Evolutionary conservation across 2,888 invertebrate genomes (phyloP), one percentile per base, ranked within the genome.

Genomic region (Julus scandinavius): DNA sequence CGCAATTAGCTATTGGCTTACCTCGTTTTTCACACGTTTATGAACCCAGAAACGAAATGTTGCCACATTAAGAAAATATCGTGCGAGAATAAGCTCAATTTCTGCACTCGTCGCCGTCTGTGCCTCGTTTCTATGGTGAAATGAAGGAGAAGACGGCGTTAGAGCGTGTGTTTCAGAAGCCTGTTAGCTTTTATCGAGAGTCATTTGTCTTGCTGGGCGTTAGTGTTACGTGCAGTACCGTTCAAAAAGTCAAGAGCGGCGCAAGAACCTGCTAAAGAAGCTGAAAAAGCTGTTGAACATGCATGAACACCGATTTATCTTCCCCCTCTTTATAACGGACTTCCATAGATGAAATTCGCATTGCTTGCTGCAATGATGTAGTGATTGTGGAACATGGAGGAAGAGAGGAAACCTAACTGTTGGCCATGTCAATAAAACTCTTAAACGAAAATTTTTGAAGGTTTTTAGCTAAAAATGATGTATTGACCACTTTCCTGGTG

Each of bases 21-120:
- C 63, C 63, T 63, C 63, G 63, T 63, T 63, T 63, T 63, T 63
- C 63, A 63, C 63, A 63, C 63, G 63, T 63, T 63, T 63, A 63
- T 63, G 63, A 63, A 20, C 20, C 63, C 63, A 3, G 63, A 63
- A 20, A 63, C 63, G 63, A 63, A 63, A 63, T 63, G 63, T 63
- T 63, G 63, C 20, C 63, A 63, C 63, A 63, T 63, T 63, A 20
- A 20, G 63, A 63, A n/a, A 63, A 63, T 63, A 63, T 20, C 63
- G 63, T 9, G 63, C 63, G 20, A 63, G 20, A 63, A 63, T 63
- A 63, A 63, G 63, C 63, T 63, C 63, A 20, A 20, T 63, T 63
- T 63, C 58, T 4, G 15, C 17, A 11, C 17, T 58, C 58, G 15
- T 58, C 0, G 11, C 15, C 15, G 50, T 6, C 50, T 50, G 6